Conservation (phyloP, 64 coral and sea anemone genomes). For the Pocillopora verrucosa region DNA sequence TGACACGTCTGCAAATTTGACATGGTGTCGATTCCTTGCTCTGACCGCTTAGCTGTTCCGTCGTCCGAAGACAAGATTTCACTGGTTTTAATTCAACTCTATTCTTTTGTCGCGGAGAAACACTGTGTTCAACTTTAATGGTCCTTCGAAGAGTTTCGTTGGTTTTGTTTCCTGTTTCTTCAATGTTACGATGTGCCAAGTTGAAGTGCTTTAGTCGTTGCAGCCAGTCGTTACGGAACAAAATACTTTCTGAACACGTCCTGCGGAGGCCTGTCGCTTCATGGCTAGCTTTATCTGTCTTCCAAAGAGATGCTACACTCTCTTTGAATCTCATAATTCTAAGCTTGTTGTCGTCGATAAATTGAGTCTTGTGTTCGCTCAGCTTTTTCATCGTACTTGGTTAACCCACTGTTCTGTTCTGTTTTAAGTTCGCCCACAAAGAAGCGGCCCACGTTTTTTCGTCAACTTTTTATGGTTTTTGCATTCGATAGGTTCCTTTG, state of each 20-base stretch:
- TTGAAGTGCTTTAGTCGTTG: not conserved
- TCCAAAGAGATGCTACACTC: not conserved
- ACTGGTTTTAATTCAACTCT: slow-evolving; percentile 13
- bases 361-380: not conserved
- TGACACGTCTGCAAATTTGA: slow-evolving; percentile 39
- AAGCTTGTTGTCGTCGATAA: not conserved
- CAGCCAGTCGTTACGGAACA: not conserved
- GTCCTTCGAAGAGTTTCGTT: slow-evolving; percentile 11
- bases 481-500: too few relatives aligned
- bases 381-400: slow-evolving; percentile 6
- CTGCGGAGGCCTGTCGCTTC: not conserved
- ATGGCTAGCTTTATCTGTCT: not conserved
- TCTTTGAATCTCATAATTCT: slow-evolving; percentile 18
- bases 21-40: not conserved
- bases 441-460: too few relatives aligned
- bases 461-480: too few relatives aligned
- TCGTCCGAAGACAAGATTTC: slow-evolving; percentile 42
- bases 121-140: slow-evolving; percentile 42
- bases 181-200: not conserved
- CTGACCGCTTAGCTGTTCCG: not conserved
- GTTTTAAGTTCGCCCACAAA: not conserved
- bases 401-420: not conserved
- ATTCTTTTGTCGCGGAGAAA: not conserved
- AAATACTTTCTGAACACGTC: not conserved
- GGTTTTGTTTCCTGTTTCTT: not conserved